phyloP scores from a whole-genome alignment of 2,888 invertebrate genomes.

The Euclidia mi region DNA sequence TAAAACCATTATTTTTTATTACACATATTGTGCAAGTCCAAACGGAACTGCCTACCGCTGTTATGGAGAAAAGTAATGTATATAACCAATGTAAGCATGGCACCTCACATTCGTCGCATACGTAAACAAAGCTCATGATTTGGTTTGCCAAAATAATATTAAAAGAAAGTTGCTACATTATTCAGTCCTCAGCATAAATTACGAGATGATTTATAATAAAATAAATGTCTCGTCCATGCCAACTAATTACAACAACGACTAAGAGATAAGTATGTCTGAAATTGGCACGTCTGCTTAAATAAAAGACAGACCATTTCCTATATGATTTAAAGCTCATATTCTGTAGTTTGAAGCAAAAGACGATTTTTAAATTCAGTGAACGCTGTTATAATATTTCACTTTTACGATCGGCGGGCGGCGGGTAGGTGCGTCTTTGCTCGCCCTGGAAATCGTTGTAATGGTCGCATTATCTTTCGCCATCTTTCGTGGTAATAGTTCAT shows the following conservation, averaged over 20 bases:
- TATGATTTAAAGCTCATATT: constrained; percentile 74
- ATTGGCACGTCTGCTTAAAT: constrained; percentile 45
- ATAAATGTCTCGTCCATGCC: background rate
- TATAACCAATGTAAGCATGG: too few species aligned
- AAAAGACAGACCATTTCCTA: constrained; percentile 54
- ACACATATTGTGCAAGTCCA: too few species aligned
- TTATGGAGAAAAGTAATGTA: too few species aligned
- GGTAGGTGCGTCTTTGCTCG: constrained; percentile 80
- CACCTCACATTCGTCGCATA: too few species aligned
- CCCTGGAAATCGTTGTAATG: constrained; percentile 82
- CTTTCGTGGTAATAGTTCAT: constrained; percentile 67
- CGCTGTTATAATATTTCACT: constrained; percentile 86
- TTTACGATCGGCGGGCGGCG: constrained; percentile 85
- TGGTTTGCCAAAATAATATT: too few species aligned
- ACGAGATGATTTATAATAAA: background rate
- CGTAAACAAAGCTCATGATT: too few species aligned
- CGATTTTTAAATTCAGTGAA: constrained; percentile 86
- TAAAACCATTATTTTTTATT: too few species aligned
- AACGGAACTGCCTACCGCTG: too few species aligned
- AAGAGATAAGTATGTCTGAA: background rate
- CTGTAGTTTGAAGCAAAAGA: constrained; percentile 62
- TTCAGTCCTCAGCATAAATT: too few species aligned
- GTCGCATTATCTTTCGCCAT: constrained; percentile 78
- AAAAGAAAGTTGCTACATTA: too few species aligned
- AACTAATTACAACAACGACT: background rate